These are phyloP conservation scores for Trichonephila clavipes DNA, from an alignment of 1,140 invertebrate species.

Conservation along the genomic window DNA sequence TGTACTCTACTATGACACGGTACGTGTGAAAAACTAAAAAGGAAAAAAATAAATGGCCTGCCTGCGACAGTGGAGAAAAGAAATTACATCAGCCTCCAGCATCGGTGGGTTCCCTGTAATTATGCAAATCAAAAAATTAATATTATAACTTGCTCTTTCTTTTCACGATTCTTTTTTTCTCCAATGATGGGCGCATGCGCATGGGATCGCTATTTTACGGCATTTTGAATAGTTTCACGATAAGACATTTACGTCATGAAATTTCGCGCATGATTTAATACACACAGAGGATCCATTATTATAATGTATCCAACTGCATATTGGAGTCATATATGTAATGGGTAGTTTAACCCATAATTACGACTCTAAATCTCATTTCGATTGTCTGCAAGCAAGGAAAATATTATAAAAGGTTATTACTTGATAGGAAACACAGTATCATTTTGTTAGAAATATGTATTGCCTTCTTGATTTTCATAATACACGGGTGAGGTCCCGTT, in stretches of 20 bases:
- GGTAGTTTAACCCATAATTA: slow-evolving; percentile 36
- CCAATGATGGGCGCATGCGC: slow-evolving; percentile 2
- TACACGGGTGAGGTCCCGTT: not conserved
- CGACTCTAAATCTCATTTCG: not conserved
- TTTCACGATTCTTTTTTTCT: not conserved
- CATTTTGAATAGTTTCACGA: slow-evolving; percentile 31
- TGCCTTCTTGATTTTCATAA: slow-evolving; percentile 1
- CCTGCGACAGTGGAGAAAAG: slow-evolving; percentile 44
- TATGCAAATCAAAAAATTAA: slow-evolving; percentile 75
- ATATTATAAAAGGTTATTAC: not conserved
- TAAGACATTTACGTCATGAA: not conserved
- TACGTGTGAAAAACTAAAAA: slow-evolving; percentile 14
- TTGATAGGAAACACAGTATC: not conserved
- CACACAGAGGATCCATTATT: not conserved
- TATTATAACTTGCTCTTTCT: slow-evolving; percentile 50
- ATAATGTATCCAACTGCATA: slow-evolving; percentile 9
- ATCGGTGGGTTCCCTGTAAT: slow-evolving; percentile 54
- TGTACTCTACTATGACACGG: not conserved
- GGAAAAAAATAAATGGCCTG: not conserved
- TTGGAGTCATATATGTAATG: slow-evolving; percentile 18
- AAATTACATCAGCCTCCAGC: slow-evolving; percentile 37
- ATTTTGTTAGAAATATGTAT: slow-evolving; percentile 32
- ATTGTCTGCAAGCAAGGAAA: slow-evolving; percentile 18
- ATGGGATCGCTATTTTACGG: not conserved
- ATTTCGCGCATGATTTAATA: slow-evolving; percentile 38